A percentile compares a stretch with the other conserved stretches of the same genome.
phyloP scores from a whole-genome alignment of 1,140 invertebrate genomes.

The Drosophila ogumai region DNA sequence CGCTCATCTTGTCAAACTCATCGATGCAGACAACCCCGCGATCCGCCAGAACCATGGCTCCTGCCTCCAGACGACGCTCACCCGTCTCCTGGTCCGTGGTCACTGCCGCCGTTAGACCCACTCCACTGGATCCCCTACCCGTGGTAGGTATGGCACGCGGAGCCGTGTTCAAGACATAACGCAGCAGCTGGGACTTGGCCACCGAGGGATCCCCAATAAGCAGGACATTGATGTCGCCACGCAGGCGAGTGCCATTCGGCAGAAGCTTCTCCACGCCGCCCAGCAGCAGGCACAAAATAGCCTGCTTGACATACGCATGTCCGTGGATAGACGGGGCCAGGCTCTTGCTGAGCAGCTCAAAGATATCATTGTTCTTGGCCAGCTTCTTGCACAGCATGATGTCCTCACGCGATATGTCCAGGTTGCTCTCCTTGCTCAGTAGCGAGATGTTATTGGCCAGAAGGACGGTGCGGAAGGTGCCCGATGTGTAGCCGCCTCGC shows the following conservation, averaged over 20 bases:
- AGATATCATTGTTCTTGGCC: constrained; percentile 93
- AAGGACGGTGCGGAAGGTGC: constrained; percentile 97
- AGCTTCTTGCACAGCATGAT: constrained; percentile 96
- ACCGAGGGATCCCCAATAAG: constrained; percentile 99
- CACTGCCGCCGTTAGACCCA: constrained; percentile 99
- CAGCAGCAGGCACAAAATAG: constrained; percentile 96
- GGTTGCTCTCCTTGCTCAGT: constrained; percentile 94
- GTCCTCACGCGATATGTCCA: constrained; percentile 94
- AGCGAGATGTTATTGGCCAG: constrained; percentile 97
- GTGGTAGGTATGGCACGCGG: constrained; percentile 98
- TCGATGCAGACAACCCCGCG: constrained; percentile 99
- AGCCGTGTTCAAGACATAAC: constrained; percentile 97
- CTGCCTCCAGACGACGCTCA: constrained; percentile 96
- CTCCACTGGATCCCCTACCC: constrained; percentile 97
- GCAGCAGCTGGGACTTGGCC: constrained; percentile 98
- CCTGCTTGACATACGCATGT: constrained; percentile 98
- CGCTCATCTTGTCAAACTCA: constrained; percentile 99
- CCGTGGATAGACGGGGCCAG: constrained; percentile 99
- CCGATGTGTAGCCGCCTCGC: constrained; percentile 96
- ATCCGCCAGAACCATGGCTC: constrained; percentile 99
- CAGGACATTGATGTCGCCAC: constrained; percentile 99
- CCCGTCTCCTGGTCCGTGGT: constrained; percentile 98
- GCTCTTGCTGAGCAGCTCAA: constrained; percentile 95
- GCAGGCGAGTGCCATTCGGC: constrained; percentile 97
- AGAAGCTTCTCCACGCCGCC: constrained; percentile 98